Conservation (phyloP, 2,888 invertebrate genomes). For the Philhelius pedissequus region DNA sequence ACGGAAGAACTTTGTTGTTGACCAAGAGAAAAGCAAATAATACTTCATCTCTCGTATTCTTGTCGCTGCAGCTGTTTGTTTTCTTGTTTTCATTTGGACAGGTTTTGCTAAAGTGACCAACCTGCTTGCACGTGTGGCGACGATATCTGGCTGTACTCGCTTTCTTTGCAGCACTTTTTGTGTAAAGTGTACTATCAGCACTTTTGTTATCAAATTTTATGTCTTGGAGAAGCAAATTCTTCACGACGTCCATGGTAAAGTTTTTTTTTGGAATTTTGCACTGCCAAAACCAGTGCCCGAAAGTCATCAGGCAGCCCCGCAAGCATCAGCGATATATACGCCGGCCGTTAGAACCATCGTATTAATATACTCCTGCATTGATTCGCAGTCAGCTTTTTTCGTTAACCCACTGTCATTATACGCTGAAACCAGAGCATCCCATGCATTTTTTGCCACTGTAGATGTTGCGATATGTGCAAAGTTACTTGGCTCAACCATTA, state of each 20-base stretch:
- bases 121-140: too few species aligned
- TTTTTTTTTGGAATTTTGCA: slow-evolving; percentile 48
- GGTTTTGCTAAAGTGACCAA: too few species aligned
- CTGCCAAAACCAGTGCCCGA: slow-evolving; percentile 42
- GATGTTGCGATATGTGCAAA: slow-evolving; percentile 62
- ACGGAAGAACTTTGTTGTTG: too few species aligned
- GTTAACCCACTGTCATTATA: slow-evolving; percentile 65
- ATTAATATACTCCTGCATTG: slow-evolving; percentile 66
- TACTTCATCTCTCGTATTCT: too few species aligned
- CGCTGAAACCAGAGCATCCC: slow-evolving; percentile 56
- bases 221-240: slow-evolving; percentile 52
- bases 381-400: slow-evolving; percentile 57
- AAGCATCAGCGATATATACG: too few species aligned
- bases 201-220: slow-evolving; percentile 49
- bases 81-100: too few species aligned
- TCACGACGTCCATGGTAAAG: slow-evolving; percentile 44
- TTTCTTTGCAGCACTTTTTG: too few species aligned
- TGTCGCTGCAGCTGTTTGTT: slow-evolving; percentile 14
- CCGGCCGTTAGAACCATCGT: slow-evolving; percentile 62
- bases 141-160: too few species aligned
- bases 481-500: slow-evolving; percentile 64
- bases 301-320: slow-evolving; percentile 49
- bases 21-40: too few species aligned
- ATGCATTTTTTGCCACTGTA: slow-evolving; percentile 62
- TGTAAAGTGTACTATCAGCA: background rate